These are phyloP conservation scores for Galendromus occidentalis DNA, from an alignment of 1,140 invertebrate species.

Conservation along the genomic window DNA sequence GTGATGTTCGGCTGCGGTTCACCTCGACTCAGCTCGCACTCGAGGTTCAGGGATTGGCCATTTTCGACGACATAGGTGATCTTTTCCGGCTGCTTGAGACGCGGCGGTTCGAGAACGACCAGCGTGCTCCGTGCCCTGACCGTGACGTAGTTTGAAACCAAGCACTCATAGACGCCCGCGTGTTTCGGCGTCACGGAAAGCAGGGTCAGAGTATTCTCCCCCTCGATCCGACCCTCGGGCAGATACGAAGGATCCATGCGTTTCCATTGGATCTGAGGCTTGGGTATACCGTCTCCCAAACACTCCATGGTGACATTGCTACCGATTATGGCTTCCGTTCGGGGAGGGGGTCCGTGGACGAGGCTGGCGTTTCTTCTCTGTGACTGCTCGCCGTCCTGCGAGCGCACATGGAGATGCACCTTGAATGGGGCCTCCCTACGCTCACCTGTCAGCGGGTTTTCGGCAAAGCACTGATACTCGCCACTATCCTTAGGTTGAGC, in stretches of 20 bases:
- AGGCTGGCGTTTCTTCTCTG: not conserved
- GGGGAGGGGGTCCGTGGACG: not conserved
- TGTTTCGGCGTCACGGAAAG: not conserved
- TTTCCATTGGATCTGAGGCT: not conserved
- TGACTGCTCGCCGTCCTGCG: not conserved
- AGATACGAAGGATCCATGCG: not conserved
- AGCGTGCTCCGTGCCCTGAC: not conserved
- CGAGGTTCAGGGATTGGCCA: not conserved
- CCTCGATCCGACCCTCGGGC: not conserved
- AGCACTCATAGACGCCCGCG: not conserved
- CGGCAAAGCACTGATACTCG: not conserved
- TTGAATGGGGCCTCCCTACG: not conserved
- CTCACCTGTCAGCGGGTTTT: not conserved
- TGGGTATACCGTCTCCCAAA: not conserved
- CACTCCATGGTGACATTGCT: not conserved
- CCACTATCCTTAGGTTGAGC: not conserved
- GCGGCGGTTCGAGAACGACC: not conserved
- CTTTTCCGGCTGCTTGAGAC: not conserved
- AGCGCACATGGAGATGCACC: not conserved
- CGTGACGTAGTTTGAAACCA: not conserved
- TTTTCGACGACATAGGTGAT: not conserved
- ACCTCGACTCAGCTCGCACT: not conserved
- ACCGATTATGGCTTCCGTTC: not conserved
- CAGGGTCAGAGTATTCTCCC: not conserved
- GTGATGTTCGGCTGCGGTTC: constrained; percentile 3